Conservation (phyloP, 1,140 invertebrate genomes). For the Formica exsecta region DNA sequence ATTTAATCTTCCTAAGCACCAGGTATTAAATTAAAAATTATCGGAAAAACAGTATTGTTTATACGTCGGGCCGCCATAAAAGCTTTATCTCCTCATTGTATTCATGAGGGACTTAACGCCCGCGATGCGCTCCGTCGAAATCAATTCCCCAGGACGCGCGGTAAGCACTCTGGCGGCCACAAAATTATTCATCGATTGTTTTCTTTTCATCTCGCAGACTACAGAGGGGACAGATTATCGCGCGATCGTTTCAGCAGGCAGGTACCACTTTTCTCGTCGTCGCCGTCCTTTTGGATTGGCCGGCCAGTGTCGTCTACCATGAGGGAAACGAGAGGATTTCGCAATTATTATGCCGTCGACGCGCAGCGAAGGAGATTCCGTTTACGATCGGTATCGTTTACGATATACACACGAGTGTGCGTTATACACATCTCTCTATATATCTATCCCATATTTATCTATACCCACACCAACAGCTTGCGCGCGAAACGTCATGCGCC, state of each 20-base stretch:
- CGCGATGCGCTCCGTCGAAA: constrained; percentile 53
- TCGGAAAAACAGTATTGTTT: constrained; percentile 58
- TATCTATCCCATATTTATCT: constrained; percentile 33
- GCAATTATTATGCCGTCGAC: constrained; percentile 81
- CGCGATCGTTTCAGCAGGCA: constrained; percentile 36
- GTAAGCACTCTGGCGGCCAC: constrained; percentile 31
- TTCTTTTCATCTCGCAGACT: constrained; percentile 68
- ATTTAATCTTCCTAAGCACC: constrained; percentile 52
- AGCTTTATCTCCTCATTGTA: constrained; percentile 58
- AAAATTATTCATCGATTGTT: constrained; percentile 75
- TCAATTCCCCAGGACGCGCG: constrained; percentile 57
- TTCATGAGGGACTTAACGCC: constrained; percentile 50
- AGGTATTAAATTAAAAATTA: constrained; percentile 61
- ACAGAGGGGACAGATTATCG: constrained; percentile 59
- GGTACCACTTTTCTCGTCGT: constrained; percentile 50
- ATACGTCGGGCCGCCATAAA: constrained; percentile 47
- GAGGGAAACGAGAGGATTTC: constrained; percentile 18
- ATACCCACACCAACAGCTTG: neutral
- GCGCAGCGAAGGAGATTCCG: constrained; percentile 75
- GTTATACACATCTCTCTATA: neutral
- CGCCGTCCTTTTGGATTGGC: constrained; percentile 22
- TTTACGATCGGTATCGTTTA: constrained; percentile 78
- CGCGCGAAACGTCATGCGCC: constrained; percentile 13
- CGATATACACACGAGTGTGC: constrained; percentile 38
- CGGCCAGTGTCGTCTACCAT: constrained; percentile 23